phyloP scores from a whole-genome alignment of 2,797 vertebrate genomes.

The Brotula barbata region DNA sequence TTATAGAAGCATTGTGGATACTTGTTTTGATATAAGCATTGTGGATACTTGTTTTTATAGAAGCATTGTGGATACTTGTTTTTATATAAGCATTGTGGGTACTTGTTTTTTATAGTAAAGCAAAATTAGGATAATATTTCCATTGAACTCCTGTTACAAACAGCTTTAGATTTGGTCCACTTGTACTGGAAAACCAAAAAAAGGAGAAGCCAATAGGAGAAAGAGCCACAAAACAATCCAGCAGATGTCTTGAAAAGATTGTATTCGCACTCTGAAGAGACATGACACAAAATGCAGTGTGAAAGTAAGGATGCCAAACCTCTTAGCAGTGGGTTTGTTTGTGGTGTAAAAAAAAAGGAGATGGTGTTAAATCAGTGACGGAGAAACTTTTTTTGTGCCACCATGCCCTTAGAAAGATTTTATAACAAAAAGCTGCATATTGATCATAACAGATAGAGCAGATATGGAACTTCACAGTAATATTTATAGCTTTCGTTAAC shows the following conservation, averaged over 20 bases:
- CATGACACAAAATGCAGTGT: constrained; percentile 14
- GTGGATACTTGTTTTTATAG: no score
- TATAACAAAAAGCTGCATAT: no score
- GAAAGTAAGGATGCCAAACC: not conserved
- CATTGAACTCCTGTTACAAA: not conserved
- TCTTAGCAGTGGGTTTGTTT: not conserved
- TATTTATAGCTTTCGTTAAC: no score
- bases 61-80: no score
- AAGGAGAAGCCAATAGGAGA: no score
- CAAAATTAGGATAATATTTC: not conserved
- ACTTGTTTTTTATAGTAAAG: no score
- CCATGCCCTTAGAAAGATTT: not conserved
- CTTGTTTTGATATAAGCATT: no score
- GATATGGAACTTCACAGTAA: no score
- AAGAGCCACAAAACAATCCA: not conserved
- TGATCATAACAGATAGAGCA: no score
- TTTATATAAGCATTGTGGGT: no score
- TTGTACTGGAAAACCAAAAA: not conserved
- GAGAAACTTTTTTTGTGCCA: not conserved
- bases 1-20: no score
- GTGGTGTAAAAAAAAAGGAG: constrained; percentile 15
- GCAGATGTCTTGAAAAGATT: not conserved
- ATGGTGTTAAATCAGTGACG: not conserved
- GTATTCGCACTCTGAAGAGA: no score
- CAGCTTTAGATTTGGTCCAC: not conserved